These are phyloP conservation scores for Aphaenogaster floridana DNA, from an alignment of 1,140 invertebrate genomes.

Conservation along the genomic window DNA sequence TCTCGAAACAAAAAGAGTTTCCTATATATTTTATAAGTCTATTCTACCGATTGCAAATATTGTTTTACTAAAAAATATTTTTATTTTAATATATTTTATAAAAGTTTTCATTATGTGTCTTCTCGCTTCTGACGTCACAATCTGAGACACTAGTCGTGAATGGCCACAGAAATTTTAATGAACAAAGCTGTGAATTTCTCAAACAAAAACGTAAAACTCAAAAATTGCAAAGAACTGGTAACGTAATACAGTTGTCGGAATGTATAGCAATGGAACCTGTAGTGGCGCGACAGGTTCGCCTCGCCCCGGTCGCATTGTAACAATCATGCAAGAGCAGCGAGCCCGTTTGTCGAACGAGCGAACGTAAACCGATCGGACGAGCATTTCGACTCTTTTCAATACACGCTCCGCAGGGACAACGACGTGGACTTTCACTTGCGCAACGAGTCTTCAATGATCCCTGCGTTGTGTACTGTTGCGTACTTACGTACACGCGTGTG, in stretches of 20 bases:
- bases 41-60: too few relatives aligned
- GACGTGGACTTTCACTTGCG: conserved; percentile 47
- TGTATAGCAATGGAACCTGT: background rate
- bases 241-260: background rate
- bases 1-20: too few relatives aligned
- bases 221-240: background rate
- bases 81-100: too few relatives aligned
- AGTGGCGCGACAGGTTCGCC: conserved; percentile 15
- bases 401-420: background rate
- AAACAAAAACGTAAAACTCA: background rate
- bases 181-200: background rate
- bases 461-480: background rate
- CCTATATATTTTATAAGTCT: too few relatives aligned
- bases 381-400: conserved; percentile 42
- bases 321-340: background rate
- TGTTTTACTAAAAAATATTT: too few relatives aligned
- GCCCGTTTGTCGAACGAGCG: conserved; percentile 1
- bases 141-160: too few relatives aligned
- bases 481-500: background rate
- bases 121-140: too few relatives aligned
- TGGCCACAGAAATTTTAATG: background rate
- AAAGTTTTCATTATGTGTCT: too few relatives aligned
- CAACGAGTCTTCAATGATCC: conserved; percentile 13
- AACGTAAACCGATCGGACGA: conserved; percentile 30
- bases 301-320: background rate